Conservation (phyloP, 1,140 invertebrate genomes). For the Saxidomus purpurata region DNA sequence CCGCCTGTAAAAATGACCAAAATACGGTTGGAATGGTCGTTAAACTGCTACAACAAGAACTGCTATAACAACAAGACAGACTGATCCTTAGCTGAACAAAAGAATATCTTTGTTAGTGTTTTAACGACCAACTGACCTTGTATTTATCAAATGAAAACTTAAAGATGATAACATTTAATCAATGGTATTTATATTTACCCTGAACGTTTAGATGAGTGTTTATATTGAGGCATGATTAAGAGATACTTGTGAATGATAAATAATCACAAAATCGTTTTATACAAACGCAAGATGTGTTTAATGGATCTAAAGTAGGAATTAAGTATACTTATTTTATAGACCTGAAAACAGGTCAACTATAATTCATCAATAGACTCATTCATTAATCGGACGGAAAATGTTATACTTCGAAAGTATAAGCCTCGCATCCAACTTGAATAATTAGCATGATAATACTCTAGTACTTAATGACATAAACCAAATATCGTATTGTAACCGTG, state of each 20-base stretch:
- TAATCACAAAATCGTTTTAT: slow-evolving; percentile 16
- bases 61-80: no score
- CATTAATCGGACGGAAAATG: not conserved
- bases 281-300: slow-evolving; percentile 5
- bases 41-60: no score
- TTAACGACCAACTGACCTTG: not conserved
- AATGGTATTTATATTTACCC: not conserved
- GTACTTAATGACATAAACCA: not conserved
- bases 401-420: not conserved
- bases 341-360: not conserved
- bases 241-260: slow-evolving; percentile 32
- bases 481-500: not conserved
- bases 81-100: no score
- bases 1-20: no score
- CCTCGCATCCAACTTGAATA: not conserved
- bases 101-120: no score
- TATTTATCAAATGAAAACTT: not conserved
- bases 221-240: not conserved
- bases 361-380: not conserved
- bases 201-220: not conserved
- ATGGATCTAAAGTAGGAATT: not conserved
- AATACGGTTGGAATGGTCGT: no score
- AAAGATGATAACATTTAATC: not conserved
- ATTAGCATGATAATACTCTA: slow-evolving; percentile 4
- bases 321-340: not conserved